Evolutionary conservation across 35 echinoderm and acorn worm species (phyloP).

Genomic region (Heliocidaris tuberculata): DNA sequence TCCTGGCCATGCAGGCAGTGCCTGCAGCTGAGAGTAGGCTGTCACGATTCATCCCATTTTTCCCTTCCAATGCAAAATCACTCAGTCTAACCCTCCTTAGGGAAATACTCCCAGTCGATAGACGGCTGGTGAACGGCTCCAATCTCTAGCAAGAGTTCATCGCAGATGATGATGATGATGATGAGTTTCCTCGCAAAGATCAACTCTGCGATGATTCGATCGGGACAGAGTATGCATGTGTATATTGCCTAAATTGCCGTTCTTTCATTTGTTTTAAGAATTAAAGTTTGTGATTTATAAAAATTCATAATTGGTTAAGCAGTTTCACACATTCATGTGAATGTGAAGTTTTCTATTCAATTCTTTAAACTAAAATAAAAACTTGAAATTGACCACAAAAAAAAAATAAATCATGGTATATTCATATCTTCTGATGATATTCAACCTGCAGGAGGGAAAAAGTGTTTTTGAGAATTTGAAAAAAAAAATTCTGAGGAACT

Average conservation of each 20-base stretch:
- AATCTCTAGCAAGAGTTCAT: too few species aligned
- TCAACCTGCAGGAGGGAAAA: background rate
- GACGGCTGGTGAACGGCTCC: background rate
- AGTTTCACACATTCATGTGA: background rate
- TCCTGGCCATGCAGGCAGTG: background rate
- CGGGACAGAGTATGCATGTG: background rate
- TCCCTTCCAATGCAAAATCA: background rate
- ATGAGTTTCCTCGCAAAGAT: background rate
- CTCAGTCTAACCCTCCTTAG: background rate
- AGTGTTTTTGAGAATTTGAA: background rate
- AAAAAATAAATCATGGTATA: background rate
- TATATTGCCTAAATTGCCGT: background rate
- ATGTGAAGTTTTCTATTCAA: background rate
- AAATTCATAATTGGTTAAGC: background rate
- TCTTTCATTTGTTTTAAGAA: background rate
- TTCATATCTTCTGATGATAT: background rate
- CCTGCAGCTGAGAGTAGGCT: background rate
- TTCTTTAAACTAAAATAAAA: too few species aligned
- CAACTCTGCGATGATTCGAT: background rate
- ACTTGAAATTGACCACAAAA: background rate
- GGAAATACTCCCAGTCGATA: background rate
- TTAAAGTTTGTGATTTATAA: background rate
- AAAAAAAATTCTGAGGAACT: background rate
- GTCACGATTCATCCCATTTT: constrained; percentile 1
- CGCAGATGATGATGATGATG: too few species aligned